These are phyloP conservation scores for Akabosia matsudoensis DNA, from an alignment of 1,140 invertebrate species.

Conservation along the genomic window DNA sequence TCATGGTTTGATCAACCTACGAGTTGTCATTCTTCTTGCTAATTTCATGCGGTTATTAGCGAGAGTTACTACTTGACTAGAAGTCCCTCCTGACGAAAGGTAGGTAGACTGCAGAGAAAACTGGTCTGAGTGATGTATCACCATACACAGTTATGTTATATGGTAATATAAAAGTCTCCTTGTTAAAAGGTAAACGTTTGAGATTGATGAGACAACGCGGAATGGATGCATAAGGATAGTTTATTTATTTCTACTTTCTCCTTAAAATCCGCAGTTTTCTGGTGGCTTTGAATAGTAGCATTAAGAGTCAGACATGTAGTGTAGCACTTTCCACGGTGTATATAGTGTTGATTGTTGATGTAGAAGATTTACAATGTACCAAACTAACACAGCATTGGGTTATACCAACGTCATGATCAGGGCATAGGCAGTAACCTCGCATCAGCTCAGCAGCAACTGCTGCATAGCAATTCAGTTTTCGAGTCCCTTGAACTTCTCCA, in stretches of 20 bases:
- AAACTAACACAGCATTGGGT: too few species aligned
- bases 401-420: too few species aligned
- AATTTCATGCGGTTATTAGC: neutral
- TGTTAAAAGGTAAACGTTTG: neutral
- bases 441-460: neutral
- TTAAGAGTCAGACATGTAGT: neutral
- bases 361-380: neutral
- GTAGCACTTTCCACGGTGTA: neutral
- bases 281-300: too few species aligned
- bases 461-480: conserved; percentile 1
- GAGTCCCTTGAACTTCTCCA: conserved; percentile 19
- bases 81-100: too few species aligned
- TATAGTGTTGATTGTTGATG: neutral
- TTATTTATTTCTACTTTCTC: too few species aligned
- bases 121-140: neutral
- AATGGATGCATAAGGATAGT: neutral
- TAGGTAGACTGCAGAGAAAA: neutral
- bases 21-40: conserved; percentile 11
- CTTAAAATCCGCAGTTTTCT: too few species aligned
- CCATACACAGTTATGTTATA: neutral
- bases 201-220: neutral
- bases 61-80: neutral
- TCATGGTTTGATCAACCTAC: conserved; percentile 19
- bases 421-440: too few species aligned
- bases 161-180: neutral